Percentiles rank a stretch among this genome's conserved stretches.
These are phyloP conservation scores for Dryas iulia DNA, from an alignment of 1,140 invertebrate species.

Conservation along the genomic window DNA sequence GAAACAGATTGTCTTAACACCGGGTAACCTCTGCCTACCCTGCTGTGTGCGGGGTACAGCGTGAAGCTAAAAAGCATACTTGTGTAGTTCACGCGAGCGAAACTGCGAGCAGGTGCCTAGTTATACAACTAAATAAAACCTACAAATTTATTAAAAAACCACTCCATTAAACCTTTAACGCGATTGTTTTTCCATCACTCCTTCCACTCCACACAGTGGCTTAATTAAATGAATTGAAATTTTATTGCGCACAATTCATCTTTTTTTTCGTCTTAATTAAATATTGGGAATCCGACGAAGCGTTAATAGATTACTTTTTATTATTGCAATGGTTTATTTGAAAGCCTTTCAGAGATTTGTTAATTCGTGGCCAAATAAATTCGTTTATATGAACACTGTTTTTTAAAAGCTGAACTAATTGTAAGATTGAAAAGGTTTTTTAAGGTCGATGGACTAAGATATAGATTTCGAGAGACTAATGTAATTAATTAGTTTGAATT, in stretches of 20 bases:
- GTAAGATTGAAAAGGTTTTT: neutral
- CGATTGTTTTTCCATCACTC: constrained; percentile 8
- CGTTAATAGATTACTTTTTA: constrained; percentile 7
- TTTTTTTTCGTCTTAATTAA: constrained; percentile 13
- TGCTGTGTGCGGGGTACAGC: too few species aligned
- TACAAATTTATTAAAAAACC: neutral
- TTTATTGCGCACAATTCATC: neutral
- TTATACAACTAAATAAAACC: too few species aligned
- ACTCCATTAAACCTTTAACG: constrained; percentile 4
- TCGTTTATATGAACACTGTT: neutral
- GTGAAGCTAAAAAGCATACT: too few species aligned
- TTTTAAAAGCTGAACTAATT: neutral
- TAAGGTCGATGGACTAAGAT: neutral
- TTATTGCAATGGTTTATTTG: neutral
- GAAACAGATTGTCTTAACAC: too few species aligned
- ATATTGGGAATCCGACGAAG: neutral
- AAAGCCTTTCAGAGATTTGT: neutral
- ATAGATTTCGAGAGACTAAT: neutral
- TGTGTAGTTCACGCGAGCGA: too few species aligned
- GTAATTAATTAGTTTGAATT: neutral
- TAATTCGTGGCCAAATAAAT: neutral
- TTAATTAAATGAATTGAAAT: constrained; percentile 18
- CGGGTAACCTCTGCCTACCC: too few species aligned
- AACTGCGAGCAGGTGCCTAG: too few species aligned
- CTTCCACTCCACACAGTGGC: neutral